Evolutionary conservation across 2,888 invertebrate genomes (phyloP), one percentile per base, ranked within the genome.

Genomic region (Eupithecia subfuscata): DNA sequence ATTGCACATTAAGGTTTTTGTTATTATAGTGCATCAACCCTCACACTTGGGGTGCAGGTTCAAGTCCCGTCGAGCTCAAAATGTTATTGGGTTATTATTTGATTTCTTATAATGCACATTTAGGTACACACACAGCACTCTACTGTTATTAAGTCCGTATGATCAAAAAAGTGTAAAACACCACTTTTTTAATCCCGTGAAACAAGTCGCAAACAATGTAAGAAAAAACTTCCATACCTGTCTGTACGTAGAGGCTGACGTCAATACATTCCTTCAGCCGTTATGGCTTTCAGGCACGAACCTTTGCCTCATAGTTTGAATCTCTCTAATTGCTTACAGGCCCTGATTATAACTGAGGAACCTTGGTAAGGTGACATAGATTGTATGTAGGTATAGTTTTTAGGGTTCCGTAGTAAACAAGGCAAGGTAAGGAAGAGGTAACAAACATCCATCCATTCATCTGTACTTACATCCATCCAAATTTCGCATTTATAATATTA

Each of bases 211-310:
- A 68, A 43, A 68, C 25, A 22, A 22, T 68, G 40, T 68, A 68
- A 68, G 40, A 68, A 68, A 67, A 37, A 40, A 68, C 67, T 12
- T 68, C 8, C 22, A 43, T 68, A 25, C 40, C 68, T 68, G 64
- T 72, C 69, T 74, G 69, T 71, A 72, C 48, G 25, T 74, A 60
- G 45, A 52, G 65, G 45, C 69, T 78, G 80, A 76, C 77, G 79
- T 79, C 79, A 80, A 82, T 80, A 74, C 79, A 81, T 83, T 81
- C 77, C 82, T 80, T 78, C 81, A 78, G 82, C 81, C 75, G 65
- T 84, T 83, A 85, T 82, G 78, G 82, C 82, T 77, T 68, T 52
- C 30, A 43, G 70, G 69, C 84, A 84, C 84, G 85, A 83, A 85
- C 80, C 69, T 68, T 52, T 34, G 70, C 16, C 64, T 71, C 68